A percentile compares a stretch with the other conserved stretches of the same genome.
These are phyloP conservation scores for Paralichthys olivaceus DNA, from an alignment of 2,113 vertebrate genomes.

Conservation along the genomic window DNA sequence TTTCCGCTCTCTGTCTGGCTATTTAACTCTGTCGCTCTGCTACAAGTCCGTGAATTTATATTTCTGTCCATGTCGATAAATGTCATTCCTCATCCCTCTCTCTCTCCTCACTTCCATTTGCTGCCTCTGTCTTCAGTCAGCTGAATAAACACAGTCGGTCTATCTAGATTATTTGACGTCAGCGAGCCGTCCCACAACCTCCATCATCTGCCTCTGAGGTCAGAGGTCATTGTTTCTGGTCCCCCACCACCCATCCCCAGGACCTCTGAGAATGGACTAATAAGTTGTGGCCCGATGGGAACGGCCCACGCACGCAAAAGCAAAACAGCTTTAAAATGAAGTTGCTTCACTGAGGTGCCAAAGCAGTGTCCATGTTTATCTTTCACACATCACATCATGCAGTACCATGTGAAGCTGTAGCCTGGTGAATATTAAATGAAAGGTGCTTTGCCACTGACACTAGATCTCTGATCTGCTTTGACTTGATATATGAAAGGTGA, in stretches of 20 bases:
- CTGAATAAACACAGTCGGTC: slow-evolving; percentile 68
- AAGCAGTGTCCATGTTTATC: not conserved
- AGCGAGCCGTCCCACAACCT: slow-evolving; percentile 55
- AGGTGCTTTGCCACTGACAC: not conserved
- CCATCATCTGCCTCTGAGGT: slow-evolving; percentile 52
- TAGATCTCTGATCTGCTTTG: slow-evolving; percentile 35
- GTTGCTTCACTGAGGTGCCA: not conserved
- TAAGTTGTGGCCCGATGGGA: slow-evolving; percentile 14
- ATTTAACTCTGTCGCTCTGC: slow-evolving; percentile 6
- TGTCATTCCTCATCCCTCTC: not conserved
- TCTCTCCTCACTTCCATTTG: slow-evolving; percentile 4
- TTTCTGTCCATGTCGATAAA: slow-evolving; percentile 9
- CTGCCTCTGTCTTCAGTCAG: slow-evolving; percentile 45
- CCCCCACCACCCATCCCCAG: slow-evolving; percentile 26
- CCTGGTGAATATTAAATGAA: slow-evolving; percentile 5
- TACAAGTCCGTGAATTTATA: slow-evolving; percentile 34
- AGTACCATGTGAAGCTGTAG: not conserved
- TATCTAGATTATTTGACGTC: slow-evolving; percentile 52
- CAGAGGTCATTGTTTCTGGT: slow-evolving; percentile 60
- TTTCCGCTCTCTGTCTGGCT: slow-evolving; percentile 32
- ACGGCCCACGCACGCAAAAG: slow-evolving; percentile 23
- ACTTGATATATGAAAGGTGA: slow-evolving; percentile 22
- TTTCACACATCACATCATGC: not conserved
- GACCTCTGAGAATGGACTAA: slow-evolving; percentile 52
- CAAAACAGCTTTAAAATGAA: slow-evolving; percentile 42